Percentiles rank a stretch among this genome's conserved stretches.
Evolutionary conservation across 2,888 invertebrate genomes (phyloP).

Genomic region (Miltochrista miniata): DNA sequence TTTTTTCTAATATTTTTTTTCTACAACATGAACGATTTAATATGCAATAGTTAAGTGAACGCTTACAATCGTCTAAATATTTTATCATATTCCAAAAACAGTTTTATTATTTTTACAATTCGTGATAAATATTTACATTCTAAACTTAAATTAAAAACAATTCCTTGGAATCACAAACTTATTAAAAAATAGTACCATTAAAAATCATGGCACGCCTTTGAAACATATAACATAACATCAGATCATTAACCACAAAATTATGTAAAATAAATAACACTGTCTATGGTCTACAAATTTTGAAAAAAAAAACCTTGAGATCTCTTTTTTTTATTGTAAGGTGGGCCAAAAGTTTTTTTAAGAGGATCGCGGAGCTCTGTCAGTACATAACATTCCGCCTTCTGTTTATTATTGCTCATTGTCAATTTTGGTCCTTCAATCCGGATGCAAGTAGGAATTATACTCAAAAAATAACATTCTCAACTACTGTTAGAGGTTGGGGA

Average conservation of each 20-base stretch:
- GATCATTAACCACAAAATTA: conserved; percentile 51
- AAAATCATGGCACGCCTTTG: conserved; percentile 41
- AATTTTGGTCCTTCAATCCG: no score
- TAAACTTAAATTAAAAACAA: conserved; percentile 47
- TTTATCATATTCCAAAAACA: conserved; percentile 51
- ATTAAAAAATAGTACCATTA: conserved; percentile 33
- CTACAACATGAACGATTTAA: conserved; percentile 81
- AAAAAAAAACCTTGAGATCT: conserved; percentile 34
- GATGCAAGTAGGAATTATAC: no score
- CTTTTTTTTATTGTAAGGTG: conserved; percentile 11
- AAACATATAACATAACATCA: conserved; percentile 45
- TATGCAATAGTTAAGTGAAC: conserved; percentile 69
- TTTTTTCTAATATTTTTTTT: conserved; percentile 51
- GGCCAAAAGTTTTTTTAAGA: no score
- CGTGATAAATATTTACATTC: conserved; percentile 77
- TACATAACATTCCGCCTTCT: no score
- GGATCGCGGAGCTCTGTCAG: no score
- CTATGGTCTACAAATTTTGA: conserved; percentile 25
- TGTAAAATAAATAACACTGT: conserved; percentile 32
- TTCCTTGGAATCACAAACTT: conserved; percentile 47
- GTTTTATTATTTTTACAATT: conserved; percentile 58
- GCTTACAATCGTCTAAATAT: conserved; percentile 65
- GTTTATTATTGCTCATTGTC: no score
- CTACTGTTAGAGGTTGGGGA: no score
- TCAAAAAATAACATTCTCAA: no score